Base-by-base conservation (phyloP, 1,140 invertebrate species). In the Yoshiicerus persimilis region DNA sequence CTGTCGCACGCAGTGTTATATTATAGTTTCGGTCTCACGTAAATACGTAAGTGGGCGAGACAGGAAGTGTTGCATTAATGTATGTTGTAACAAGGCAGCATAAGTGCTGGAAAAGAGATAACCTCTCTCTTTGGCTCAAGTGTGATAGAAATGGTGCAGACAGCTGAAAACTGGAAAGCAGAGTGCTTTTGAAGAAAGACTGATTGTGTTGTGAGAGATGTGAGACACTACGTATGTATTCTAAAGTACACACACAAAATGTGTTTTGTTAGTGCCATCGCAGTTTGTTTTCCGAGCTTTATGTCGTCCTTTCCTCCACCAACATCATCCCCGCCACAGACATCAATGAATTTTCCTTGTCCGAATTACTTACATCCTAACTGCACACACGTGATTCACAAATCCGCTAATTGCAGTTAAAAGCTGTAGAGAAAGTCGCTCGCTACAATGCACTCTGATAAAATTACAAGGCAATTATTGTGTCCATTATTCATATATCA, bases 181-280 rank as follows among this genome's bases (percentile, higher is more conserved):
- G 75, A 80, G 75, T 80, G 75, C 34, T 80, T 80, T 80, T 80
- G 75, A 80, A 80, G 75, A 80, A 80, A 80, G 75, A 80, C 75
- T 80, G 75, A 80, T 80, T 80, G 75, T 80, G 75, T 70, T 70
- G 66, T 70, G 66, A 70, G 30, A 70, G 30, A 27, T 30, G 25
- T 70, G 47, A 56, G 47, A 56, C 16, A 25, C 23, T 30, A 70
- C 34, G 34, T 75, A 10, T 80, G n/a, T n/a, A n/a, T 34, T 80
- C 75, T 38, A 36, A 80, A 80, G 75, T 80, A 80, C 75, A 80
- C 75, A 80, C 32, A 80, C 2, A 80, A 75, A 80, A 34, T 38
- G 34, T 80, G 75, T 36, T 80, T 36, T 36, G 32, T 38, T 80
- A 80, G 32, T 80, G 75, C 23, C 75, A 38, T 80, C 32, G 30